A percentile compares a stretch with the other conserved stretches of the same genome.
phyloP scores from a whole-genome alignment of 1,140 invertebrate species.

The Venustaconcha ellipsiformis region DNA sequence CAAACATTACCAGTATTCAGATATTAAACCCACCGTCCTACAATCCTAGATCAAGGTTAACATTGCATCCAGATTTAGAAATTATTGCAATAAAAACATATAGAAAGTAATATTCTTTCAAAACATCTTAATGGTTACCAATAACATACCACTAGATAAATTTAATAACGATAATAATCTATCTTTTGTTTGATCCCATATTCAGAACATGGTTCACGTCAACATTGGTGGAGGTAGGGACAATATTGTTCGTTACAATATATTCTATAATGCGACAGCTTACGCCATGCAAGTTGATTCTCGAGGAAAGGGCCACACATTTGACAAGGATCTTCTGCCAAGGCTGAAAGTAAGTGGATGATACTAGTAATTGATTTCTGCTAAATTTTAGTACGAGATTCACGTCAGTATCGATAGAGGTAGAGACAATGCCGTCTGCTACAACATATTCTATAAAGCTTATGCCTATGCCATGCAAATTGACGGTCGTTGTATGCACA shows the following conservation, averaged over 20 bases:
- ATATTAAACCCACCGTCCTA: no score
- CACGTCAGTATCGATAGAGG: constrained; percentile 39
- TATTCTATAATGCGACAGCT: constrained; percentile 42
- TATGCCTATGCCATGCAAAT: constrained; percentile 10
- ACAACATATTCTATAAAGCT: constrained; percentile 38
- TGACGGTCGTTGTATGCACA: constrained; percentile 18
- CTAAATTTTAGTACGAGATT: constrained; percentile 27
- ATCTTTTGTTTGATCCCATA: background rate
- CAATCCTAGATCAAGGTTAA: no score
- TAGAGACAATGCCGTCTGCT: constrained; percentile 31
- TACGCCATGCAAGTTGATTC: constrained; percentile 42
- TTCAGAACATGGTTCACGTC: constrained; percentile 45
- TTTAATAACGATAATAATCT: no score
- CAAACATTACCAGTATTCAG: no score
- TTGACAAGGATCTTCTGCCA: no score
- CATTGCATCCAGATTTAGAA: no score
- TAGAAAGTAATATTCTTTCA: no score
- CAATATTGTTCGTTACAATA: constrained; percentile 42
- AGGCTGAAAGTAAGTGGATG: no score
- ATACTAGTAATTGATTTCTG: no score
- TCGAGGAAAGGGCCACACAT: constrained; percentile 23
- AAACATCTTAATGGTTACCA: no score
- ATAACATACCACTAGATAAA: no score
- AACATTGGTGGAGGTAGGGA: constrained; percentile 50
- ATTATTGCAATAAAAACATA: no score